phyloP scores from a whole-genome alignment of 2,888 invertebrate genomes.

The Lepetodrilus schrolli region DNA sequence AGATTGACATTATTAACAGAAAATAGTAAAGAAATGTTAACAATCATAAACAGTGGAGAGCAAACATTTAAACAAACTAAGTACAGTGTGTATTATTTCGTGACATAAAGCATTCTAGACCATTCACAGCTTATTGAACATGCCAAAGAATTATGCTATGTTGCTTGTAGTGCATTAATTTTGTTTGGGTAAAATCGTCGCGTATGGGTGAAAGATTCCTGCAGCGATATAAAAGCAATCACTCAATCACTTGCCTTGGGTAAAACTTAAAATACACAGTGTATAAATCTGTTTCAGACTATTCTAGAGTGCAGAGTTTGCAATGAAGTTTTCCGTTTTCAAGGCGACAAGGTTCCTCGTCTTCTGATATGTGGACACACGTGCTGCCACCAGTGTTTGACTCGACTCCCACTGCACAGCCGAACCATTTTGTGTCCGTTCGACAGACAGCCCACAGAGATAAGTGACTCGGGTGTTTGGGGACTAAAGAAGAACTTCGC shows the following conservation, averaged over 20 bases:
- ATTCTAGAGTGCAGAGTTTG: slow-evolving; percentile 78
- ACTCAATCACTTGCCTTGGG: not conserved
- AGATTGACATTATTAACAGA: too few relatives aligned
- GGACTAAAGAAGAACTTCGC: slow-evolving; percentile 79
- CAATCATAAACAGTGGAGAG: too few relatives aligned
- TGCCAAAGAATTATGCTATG: not conserved
- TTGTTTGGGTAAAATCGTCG: not conserved
- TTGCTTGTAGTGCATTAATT: not conserved
- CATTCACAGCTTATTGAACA: not conserved
- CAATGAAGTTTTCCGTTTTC: slow-evolving; percentile 78
- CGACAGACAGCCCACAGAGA: slow-evolving; percentile 78
- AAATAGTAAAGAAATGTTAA: too few relatives aligned
- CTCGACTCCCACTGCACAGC: slow-evolving; percentile 76
- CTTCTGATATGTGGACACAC: slow-evolving; percentile 76
- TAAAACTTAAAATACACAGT: not conserved
- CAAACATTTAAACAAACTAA: too few relatives aligned
- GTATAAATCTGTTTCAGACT: slow-evolving; percentile 48
- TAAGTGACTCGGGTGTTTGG: slow-evolving; percentile 72
- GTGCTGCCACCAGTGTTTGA: slow-evolving; percentile 79
- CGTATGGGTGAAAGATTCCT: too few relatives aligned
- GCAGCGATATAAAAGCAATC: too few relatives aligned
- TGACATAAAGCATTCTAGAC: too few relatives aligned
- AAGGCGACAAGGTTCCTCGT: slow-evolving; percentile 79
- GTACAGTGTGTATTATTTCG: too few relatives aligned
- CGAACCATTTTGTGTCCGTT: slow-evolving; percentile 78